phyloP scores from a whole-genome alignment of 2,113 vertebrate species.

The Lophochroa leadbeateri region DNA sequence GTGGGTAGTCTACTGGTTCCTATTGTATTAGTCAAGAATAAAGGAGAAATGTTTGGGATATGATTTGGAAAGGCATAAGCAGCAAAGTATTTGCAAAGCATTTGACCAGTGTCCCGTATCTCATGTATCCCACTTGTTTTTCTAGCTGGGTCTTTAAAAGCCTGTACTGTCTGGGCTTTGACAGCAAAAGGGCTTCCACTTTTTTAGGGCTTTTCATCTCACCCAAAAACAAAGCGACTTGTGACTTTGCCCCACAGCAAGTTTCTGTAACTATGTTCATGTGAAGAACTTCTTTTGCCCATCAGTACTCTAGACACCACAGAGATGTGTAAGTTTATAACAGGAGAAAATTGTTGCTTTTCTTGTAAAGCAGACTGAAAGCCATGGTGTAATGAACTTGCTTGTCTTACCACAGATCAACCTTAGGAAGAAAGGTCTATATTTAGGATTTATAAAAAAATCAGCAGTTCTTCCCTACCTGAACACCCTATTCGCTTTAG shows the following conservation, averaged over 20 bases:
- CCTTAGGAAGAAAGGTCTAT: not conserved
- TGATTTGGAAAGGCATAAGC: not conserved
- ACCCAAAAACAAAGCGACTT: not conserved
- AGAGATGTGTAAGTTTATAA: not conserved
- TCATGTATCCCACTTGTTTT: not conserved
- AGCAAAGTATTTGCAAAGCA: not conserved
- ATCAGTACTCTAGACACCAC: not conserved
- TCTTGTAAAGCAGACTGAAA: not conserved
- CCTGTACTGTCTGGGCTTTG: not conserved
- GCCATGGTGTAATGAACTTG: not conserved
- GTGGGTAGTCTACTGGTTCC: not conserved
- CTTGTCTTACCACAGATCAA: not conserved
- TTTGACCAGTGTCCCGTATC: not conserved
- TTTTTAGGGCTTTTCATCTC: not conserved
- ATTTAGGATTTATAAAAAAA: conserved; percentile 7
- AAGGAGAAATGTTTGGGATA: not conserved
- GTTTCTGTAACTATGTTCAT: not conserved
- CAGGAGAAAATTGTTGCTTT: not conserved
- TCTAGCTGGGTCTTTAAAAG: conserved; percentile 9
- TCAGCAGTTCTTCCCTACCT: not conserved
- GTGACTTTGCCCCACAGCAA: not conserved
- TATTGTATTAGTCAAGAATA: not conserved
- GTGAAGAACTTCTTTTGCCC: not conserved
- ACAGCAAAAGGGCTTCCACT: not conserved
- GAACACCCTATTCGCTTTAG: conserved; percentile 7